Conservation (phyloP, 2,888 invertebrate species). For the Lasioglossum leucozonium region DNA sequence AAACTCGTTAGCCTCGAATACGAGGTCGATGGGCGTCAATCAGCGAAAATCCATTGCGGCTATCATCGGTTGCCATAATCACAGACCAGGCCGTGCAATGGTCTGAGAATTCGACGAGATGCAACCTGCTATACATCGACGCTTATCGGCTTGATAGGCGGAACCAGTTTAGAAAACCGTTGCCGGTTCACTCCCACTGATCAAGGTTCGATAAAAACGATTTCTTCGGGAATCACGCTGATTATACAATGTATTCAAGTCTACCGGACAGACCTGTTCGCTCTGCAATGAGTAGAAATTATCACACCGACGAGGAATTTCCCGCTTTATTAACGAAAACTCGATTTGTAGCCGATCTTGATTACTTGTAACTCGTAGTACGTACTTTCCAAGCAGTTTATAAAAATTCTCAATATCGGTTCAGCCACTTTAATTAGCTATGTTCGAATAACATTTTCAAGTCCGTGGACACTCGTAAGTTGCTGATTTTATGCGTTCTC, state of each 20-base stretch:
- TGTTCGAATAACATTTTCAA: no score
- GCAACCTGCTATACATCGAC: conserved; percentile 50
- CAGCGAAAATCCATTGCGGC: conserved; percentile 8
- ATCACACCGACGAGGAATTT: neutral
- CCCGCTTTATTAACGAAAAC: neutral
- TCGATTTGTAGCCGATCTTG: neutral
- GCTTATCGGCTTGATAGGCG: conserved; percentile 43
- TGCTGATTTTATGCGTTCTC: no score
- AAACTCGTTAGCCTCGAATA: neutral
- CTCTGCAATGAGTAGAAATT: neutral
- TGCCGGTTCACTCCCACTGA: conserved; percentile 45
- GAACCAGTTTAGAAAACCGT: conserved; percentile 57
- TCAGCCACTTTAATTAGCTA: neutral
- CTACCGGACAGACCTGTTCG: neutral
- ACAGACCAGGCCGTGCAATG: conserved; percentile 24
- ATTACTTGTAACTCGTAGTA: neutral
- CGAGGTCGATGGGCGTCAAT: conserved; percentile 13
- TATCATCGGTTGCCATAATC: conserved; percentile 38
- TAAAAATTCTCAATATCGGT: neutral
- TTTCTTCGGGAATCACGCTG: conserved; percentile 3
- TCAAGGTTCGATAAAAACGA: conserved; percentile 36
- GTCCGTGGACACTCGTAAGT: no score
- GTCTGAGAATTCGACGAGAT: conserved; percentile 42
- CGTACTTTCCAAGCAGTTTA: neutral
- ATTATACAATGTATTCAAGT: neutral